phyloP scores from a whole-genome alignment of 37 sponge, comb jelly and placozoan genomes.

The Tethya wilhelma region DNA sequence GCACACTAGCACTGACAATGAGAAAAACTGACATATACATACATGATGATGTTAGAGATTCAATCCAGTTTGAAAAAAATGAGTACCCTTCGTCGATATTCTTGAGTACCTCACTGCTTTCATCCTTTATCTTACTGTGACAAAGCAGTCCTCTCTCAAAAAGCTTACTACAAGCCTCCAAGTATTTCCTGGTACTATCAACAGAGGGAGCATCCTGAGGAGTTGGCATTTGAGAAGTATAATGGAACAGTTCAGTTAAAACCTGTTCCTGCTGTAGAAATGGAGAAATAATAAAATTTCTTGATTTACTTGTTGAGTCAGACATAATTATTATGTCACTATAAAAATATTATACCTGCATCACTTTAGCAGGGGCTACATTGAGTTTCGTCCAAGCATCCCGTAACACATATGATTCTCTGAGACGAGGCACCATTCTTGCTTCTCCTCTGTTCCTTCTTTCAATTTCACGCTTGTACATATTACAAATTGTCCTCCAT shows the following conservation, averaged over 20 bases:
- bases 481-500: slow-evolving; percentile 32
- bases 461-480: slow-evolving; percentile 31
- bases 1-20: background rate
- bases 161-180: slow-evolving; percentile 32
- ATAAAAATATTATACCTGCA: slow-evolving; percentile 30
- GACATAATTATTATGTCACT: background rate
- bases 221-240: slow-evolving; percentile 1
- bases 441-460: background rate
- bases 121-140: background rate
- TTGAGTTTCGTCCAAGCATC: slow-evolving; percentile 45
- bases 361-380: slow-evolving; percentile 46
- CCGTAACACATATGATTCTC: slow-evolving; percentile 13
- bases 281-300: no score
- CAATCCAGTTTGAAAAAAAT: slow-evolving; percentile 21
- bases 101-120: background rate
- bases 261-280: slow-evolving; percentile 55
- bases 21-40: no score
- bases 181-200: background rate
- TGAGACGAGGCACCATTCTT: slow-evolving; percentile 9
- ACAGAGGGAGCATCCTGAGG: slow-evolving; percentile 9
- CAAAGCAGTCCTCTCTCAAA: slow-evolving; percentile 37
- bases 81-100: slow-evolving; percentile 32
- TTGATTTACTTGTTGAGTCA: background rate
- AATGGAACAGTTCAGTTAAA: slow-evolving; percentile 29
- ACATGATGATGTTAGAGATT: slow-evolving; percentile 1